A percentile compares a stretch with the other conserved stretches of the same genome.
These are phyloP conservation scores for Thalassaphorura encarpata DNA, from an alignment of 1,140 invertebrate species.

Conservation along the genomic window DNA sequence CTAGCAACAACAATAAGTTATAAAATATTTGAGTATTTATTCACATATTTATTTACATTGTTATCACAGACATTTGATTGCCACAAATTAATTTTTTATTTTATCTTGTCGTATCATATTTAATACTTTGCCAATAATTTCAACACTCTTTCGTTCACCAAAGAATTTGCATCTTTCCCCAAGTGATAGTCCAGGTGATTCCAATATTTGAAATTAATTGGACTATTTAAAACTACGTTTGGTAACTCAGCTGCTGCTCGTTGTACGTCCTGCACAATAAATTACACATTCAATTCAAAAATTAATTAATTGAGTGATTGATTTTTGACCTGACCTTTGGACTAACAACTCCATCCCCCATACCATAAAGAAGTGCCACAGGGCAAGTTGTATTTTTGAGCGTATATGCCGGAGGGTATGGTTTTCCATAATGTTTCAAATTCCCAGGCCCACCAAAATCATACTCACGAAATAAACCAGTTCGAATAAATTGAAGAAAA, in stretches of 20 bases:
- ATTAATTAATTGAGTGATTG: neutral
- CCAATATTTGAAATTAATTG: constrained; percentile 50
- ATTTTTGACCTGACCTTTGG: neutral
- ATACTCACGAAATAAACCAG: constrained; percentile 36
- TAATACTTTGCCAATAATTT: constrained; percentile 6
- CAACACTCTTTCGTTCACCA: constrained; percentile 46
- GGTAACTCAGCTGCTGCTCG: constrained; percentile 36
- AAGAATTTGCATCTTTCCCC: constrained; percentile 49
- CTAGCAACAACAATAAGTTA: too few relatives aligned
- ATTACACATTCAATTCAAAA: neutral
- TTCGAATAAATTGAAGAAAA: constrained; percentile 56
- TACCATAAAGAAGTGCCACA: constrained; percentile 34
- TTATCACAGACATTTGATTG: too few relatives aligned
- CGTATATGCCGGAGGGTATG: constrained; percentile 45
- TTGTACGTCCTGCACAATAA: constrained; percentile 3
- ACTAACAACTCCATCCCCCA: constrained; percentile 20
- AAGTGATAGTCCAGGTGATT: constrained; percentile 63
- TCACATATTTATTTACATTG: too few relatives aligned
- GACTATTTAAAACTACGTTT: constrained; percentile 40
- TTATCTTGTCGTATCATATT: too few relatives aligned
- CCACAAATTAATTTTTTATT: too few relatives aligned
- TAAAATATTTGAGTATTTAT: too few relatives aligned
- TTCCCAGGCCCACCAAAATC: constrained; percentile 40
- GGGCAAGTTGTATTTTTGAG: constrained; percentile 45
- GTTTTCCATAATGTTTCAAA: constrained; percentile 39